Base-by-base conservation (phyloP, 92 coral and sea anemone species). In the Micromussa lordhowensis region DNA sequence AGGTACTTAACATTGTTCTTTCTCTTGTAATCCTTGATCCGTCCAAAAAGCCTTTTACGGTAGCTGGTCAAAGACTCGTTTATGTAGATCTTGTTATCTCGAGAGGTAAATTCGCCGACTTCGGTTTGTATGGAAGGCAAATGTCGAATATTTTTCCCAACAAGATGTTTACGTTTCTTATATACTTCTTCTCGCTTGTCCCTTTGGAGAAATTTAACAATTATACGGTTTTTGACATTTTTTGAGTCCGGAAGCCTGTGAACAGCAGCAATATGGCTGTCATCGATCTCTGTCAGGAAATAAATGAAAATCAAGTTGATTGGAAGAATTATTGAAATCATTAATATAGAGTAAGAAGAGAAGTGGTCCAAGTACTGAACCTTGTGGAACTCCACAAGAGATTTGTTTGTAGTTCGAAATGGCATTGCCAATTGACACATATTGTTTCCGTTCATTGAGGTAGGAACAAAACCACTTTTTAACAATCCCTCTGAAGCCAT, bases 211-310 rank as follows among this genome's bases (percentile, higher is more conserved):
- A 78, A 87, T 79, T 87, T 87, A 22, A 80, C 85, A 70, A 87
- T 80, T 4, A 87, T 40, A 28, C 87, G 76, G 44, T 79, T 79
- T 87, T 87, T 87, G 21, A 87, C 90, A 36, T 87, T 87, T 79
- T 80, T 87, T 26, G 90, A 40, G 79, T 86, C 85, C 1, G 90
- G 90, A 57, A 87, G 90, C 81, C 49, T 78, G 78, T 87, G 86
- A 0, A 44, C 84, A 24, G 80, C 61, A 66, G 87, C 71, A 53
- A 87, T 79, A 14, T 87, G 26, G 29, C 68, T 70, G 72, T 75
- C 90, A 21, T 86, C 71, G 1, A 75, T 64, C 22, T 58, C 75
- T 4, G 26, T 73, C 16, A n/a, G n/a, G n/a, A n/a, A n/a, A n/a
- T n/a, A n/a, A n/a, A n/a, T n/a, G n/a, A n/a, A n/a, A n/a, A n/a